Conservation (phyloP, 92 coral and sea anemone species). For the Anthopleura xanthogrammica region DNA sequence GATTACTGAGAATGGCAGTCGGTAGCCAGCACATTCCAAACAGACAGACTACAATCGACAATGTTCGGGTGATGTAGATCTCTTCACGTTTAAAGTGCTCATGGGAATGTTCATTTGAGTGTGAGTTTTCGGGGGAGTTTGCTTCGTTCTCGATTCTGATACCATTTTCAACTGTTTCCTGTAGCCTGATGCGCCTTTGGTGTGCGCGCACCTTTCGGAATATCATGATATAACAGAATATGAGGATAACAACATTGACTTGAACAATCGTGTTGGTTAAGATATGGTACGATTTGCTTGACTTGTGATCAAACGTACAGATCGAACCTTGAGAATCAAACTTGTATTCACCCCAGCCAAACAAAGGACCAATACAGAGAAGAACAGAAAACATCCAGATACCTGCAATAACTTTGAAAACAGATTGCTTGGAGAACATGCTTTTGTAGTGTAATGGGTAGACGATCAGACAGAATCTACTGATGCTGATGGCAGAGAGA, state of each 20-base stretch:
- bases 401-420: conserved; percentile 13
- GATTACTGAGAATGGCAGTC: conserved; percentile 30
- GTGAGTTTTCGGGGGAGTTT: background rate
- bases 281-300: conserved; percentile 42
- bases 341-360: conserved; percentile 61
- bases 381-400: conserved; percentile 37
- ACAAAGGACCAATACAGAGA: conserved; percentile 39
- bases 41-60: conserved; percentile 41
- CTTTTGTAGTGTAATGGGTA: conserved; percentile 23
- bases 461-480: conserved; percentile 34
- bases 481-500: conserved; percentile 44
- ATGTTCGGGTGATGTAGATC: conserved; percentile 47
- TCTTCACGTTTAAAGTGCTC: conserved; percentile 37
- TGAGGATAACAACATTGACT: conserved; percentile 24
- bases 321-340: conserved; percentile 35
- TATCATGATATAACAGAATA: conserved; percentile 37
- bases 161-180: conserved; percentile 5
- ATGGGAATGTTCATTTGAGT: background rate
- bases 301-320: conserved; percentile 44
- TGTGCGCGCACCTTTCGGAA: conserved; percentile 36
- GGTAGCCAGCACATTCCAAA: conserved; percentile 60
- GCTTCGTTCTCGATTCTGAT: background rate
- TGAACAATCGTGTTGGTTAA: conserved; percentile 18
- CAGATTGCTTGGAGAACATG: conserved; percentile 15
- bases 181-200: conserved; percentile 30